A percentile compares a stretch with the other conserved stretches of the same genome.
Evolutionary conservation across 2,888 invertebrate genomes (phyloP).

Genomic region (Notodonta dromedarius): DNA sequence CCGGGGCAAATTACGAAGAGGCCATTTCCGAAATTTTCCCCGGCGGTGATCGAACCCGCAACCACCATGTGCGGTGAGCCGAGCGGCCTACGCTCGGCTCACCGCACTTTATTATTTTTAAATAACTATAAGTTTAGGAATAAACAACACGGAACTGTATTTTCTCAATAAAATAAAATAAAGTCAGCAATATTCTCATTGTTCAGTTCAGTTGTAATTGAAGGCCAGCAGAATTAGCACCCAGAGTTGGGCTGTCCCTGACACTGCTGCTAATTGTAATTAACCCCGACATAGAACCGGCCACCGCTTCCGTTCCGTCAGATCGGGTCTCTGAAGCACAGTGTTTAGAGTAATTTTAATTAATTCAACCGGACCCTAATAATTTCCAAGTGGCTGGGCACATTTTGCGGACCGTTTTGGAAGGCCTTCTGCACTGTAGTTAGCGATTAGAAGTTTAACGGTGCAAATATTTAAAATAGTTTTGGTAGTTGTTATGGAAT

Average conservation of each 20-base stretch:
- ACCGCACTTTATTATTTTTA: no score
- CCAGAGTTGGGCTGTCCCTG: conserved; percentile 10
- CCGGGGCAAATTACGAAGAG: no score
- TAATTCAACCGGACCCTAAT: conserved; percentile 55
- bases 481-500: no score
- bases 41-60: no score
- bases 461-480: conserved; percentile 12
- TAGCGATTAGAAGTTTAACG: conserved; percentile 17
- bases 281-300: conserved; percentile 14
- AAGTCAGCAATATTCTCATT: no score
- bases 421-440: conserved; percentile 15
- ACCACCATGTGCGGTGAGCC: no score
- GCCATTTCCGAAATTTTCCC: no score
- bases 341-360: conserved; percentile 59
- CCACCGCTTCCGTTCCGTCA: conserved; percentile 16
- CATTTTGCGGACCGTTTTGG: conserved; percentile 31
- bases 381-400: conserved; percentile 50
- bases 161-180: no score
- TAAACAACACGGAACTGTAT: no score
- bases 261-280: conserved; percentile 21
- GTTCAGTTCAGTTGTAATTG: no score
- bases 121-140: no score
- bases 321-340: conserved; percentile 36
- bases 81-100: no score
- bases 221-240: not conserved